Evolutionary conservation across 2,113 vertebrate genomes (phyloP), one percentile per base, ranked within the genome.

Genomic region (Spheniscus mendiculus): DNA sequence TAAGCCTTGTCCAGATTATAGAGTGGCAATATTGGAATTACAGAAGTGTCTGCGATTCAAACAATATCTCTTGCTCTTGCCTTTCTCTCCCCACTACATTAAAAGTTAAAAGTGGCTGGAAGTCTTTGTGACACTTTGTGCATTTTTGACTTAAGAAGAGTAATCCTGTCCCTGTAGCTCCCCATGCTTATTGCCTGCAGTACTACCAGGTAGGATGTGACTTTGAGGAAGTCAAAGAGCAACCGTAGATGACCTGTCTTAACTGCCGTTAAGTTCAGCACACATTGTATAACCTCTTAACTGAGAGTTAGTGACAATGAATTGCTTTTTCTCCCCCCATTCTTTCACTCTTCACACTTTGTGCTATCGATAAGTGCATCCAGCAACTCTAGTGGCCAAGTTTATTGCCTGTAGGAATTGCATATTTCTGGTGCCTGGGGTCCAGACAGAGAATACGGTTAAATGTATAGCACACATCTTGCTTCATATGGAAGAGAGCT

Each of bases 301-400:
- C 8, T 56, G 53, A 79, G 38, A 50, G 12, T 56, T 62, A 49
- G 36, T 56, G 47, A 38, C 36, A 83, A n/a, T 27, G 5, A 79
- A 44, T 73, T 59, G 18, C 21, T 40, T 89, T 50, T 12, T 9
- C 6, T 1, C 10, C 5, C 42, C 7, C 19, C 5, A 5, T 63
- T 69, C 30, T 84, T 93, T 72, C 66, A 61, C 22, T 66, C n/a
- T 47, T 56, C 40, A 52, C 19, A 40, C 5, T 66, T 50, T 74
- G 25, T 26, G 18, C 0, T 1, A 45, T 55, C 0, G 1, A 13
- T 50, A 83, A 40, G 2, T 56, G 29, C 23, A 52, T 67, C 56
- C 67, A 69, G 16, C 17, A 63, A 9, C 29, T 56, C 19, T 44
- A 50, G 14, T 11, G 21, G 16, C 16, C n/a, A 49, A 45, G 23